Conservation (phyloP, 64 coral and sea anemone species). For the Porites lutea region DNA sequence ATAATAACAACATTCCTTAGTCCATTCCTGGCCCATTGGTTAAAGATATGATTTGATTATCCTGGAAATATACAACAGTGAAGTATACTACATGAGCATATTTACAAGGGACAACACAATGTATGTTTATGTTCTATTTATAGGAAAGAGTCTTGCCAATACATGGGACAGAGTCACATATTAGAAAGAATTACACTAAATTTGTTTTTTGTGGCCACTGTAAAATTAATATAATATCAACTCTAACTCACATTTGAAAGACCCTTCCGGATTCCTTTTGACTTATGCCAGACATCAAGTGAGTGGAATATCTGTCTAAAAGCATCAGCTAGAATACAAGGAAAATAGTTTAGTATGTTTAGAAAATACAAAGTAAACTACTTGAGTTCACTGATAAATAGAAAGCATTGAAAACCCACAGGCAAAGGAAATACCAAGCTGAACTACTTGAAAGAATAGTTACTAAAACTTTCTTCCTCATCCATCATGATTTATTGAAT, state of each 20-base stretch:
- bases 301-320: conserved; percentile 2
- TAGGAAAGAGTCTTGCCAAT: conserved; percentile 13
- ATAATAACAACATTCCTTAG: no score
- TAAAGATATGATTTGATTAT: no score
- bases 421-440: background rate
- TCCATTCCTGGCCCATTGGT: no score
- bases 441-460: background rate
- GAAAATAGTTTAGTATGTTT: background rate
- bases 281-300: conserved; percentile 20
- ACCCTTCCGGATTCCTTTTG: background rate
- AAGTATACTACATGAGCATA: no score
- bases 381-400: background rate
- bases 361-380: background rate
- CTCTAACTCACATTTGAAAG: background rate
- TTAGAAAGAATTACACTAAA: background rate
- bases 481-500: no score
- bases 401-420: background rate
- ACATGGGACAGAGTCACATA: background rate
- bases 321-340: background rate
- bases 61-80: no score
- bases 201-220: conserved; percentile 5
- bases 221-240: background rate
- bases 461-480: no score
- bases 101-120: no score
- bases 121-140: no score